A percentile compares a stretch with the other conserved stretches of the same genome.
Evolutionary conservation across 2,113 vertebrate genomes (phyloP).

Genomic region (Monarcha castaneiventris): DNA sequence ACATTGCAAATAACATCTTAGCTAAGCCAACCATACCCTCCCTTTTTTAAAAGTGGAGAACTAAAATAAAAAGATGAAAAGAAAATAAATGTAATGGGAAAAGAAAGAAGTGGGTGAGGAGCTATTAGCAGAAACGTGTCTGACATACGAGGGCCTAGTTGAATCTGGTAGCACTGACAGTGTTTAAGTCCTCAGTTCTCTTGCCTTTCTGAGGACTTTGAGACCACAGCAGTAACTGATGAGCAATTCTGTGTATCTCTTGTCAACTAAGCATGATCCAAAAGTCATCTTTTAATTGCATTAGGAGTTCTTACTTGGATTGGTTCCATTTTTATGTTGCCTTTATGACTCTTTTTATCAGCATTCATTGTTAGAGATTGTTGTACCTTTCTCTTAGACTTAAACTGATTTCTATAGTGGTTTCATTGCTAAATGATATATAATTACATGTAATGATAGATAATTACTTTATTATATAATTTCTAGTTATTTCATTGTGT

Average conservation of each 20-base stretch:
- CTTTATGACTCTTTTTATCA: neutral
- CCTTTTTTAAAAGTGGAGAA: neutral
- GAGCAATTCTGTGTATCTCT: neutral
- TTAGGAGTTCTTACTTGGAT: neutral
- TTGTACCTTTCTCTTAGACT: neutral
- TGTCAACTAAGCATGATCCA: neutral
- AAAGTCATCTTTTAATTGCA: neutral
- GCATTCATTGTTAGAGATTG: neutral
- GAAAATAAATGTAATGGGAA: neutral
- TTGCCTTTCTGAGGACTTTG: neutral
- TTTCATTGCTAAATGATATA: neutral
- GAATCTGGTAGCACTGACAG: neutral
- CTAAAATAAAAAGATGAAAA: neutral
- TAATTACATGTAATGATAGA: neutral
- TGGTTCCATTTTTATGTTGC: neutral
- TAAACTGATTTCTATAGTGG: neutral
- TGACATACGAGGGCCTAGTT: neutral
- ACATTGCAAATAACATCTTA: neutral
- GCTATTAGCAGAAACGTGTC: neutral
- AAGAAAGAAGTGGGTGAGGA: neutral
- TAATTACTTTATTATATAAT: neutral
- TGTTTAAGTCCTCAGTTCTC: neutral
- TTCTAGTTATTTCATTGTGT: neutral
- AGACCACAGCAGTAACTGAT: neutral
- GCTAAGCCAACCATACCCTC: neutral